Conservation (phyloP, 2,797 vertebrate genomes). For the Anguilla megastoma region DNA sequence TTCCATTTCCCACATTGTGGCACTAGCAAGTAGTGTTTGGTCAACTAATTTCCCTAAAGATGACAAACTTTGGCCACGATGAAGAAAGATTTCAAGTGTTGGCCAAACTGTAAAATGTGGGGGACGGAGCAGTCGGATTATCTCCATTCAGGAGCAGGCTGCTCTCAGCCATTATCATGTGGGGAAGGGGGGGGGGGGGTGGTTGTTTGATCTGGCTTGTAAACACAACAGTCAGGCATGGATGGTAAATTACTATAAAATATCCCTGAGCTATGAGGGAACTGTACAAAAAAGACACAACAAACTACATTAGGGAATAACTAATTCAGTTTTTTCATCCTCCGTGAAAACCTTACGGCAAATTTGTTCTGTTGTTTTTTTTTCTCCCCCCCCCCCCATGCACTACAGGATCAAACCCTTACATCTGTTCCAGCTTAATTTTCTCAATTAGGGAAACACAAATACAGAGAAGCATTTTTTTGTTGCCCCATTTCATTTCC, state of each 20-base stretch:
- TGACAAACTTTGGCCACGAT: no score
- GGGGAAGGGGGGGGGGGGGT: no score
- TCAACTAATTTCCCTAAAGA: no score
- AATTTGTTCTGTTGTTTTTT: background rate
- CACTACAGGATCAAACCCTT: background rate
- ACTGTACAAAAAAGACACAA: background rate
- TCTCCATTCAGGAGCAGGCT: background rate
- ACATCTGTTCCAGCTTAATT: background rate
- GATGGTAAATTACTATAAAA: background rate
- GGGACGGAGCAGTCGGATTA: background rate
- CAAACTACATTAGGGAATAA: background rate
- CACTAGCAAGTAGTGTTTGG: no score
- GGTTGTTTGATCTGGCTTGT: background rate
- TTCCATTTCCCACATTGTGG: no score
- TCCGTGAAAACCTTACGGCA: background rate
- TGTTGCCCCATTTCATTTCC: background rate
- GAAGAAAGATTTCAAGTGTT: no score
- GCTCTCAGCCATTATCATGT: background rate
- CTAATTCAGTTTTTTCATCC: constrained; percentile 1
- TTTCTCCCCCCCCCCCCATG: background rate
- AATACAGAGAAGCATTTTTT: background rate
- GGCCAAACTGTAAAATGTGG: no score
- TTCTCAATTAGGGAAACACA: background rate
- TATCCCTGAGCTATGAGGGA: background rate
- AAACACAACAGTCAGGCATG: background rate